A percentile compares a stretch with the other conserved stretches of the same genome.
These are phyloP conservation scores for Haliclona indistincta DNA, from an alignment of 37 sponge, comb jelly and placozoan genomes.

Conservation along the genomic window DNA sequence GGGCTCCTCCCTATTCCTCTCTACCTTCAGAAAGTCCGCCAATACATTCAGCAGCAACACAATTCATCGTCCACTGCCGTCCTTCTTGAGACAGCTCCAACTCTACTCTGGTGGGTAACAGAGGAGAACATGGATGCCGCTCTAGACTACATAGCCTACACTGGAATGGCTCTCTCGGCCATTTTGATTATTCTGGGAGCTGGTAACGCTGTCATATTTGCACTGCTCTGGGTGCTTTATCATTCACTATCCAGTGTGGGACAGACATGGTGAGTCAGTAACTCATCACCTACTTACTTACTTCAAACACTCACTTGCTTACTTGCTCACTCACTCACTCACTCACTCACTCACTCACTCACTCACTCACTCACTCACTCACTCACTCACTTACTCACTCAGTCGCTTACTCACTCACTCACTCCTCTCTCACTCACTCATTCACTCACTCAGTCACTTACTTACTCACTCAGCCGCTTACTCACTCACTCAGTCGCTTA, in stretches of 20 bases:
- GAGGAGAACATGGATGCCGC: constrained; percentile 52
- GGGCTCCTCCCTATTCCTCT: constrained; percentile 74
- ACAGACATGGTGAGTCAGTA: constrained; percentile 73
- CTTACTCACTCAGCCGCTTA: too few relatives aligned
- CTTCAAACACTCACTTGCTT: background rate
- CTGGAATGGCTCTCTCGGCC: constrained; percentile 66
- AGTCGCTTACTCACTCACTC: background rate
- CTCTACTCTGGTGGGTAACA: constrained; percentile 82
- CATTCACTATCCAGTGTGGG: constrained; percentile 91
- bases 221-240: constrained; percentile 75
- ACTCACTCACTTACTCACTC: too few relatives aligned
- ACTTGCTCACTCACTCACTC: too few relatives aligned
- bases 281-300: background rate
- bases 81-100: constrained; percentile 56
- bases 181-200: constrained; percentile 71
- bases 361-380: background rate
- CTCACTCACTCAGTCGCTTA: too few relatives aligned
- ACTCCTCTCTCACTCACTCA: background rate
- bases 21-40: constrained; percentile 45
- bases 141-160: constrained; percentile 61
- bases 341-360: background rate
- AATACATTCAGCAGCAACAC: constrained; percentile 34
- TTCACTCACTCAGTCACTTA: too few relatives aligned
- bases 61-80: constrained; percentile 2
- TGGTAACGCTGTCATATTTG: constrained; percentile 79